Percentiles rank a stretch among this genome's conserved stretches.
These are phyloP conservation scores for Cricetomys ansorgei DNA, from an alignment of 2,113 vertebrate genomes.

Conservation along the genomic window DNA sequence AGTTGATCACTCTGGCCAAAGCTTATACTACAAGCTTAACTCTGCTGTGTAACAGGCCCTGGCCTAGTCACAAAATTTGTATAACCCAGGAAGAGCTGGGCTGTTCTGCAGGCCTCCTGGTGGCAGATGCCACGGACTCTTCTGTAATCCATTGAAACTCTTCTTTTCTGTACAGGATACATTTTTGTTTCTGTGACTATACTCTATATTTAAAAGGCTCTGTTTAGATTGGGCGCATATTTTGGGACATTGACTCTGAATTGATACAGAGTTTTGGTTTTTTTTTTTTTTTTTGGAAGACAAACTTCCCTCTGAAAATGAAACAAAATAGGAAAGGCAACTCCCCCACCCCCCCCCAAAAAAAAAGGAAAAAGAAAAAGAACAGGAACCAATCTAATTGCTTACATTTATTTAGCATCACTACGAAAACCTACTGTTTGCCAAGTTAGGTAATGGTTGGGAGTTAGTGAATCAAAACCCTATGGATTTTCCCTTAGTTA, in stretches of 20 bases:
- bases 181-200: background rate
- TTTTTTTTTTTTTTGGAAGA: background rate
- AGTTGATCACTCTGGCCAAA: background rate
- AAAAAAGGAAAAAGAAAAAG: background rate
- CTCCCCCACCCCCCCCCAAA: too few species aligned
- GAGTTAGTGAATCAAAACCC: background rate
- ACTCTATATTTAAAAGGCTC: background rate
- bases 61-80: background rate
- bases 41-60: background rate
- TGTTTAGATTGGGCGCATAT: background rate
- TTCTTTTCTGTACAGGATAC: background rate
- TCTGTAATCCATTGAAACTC: background rate
- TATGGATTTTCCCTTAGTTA: background rate
- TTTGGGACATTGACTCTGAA: background rate
- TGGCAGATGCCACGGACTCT: too few species aligned
- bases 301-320: background rate
- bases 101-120: background rate
- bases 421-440: background rate
- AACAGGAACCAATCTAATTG: background rate
- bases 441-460: background rate
- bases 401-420: background rate
- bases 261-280: too few species aligned
- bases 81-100: background rate
- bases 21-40: background rate
- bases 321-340: background rate